Evolutionary conservation across 2,888 invertebrate genomes (phyloP), one percentile per base, ranked within the genome.

Genomic region (Apomyelois bistriatella): DNA sequence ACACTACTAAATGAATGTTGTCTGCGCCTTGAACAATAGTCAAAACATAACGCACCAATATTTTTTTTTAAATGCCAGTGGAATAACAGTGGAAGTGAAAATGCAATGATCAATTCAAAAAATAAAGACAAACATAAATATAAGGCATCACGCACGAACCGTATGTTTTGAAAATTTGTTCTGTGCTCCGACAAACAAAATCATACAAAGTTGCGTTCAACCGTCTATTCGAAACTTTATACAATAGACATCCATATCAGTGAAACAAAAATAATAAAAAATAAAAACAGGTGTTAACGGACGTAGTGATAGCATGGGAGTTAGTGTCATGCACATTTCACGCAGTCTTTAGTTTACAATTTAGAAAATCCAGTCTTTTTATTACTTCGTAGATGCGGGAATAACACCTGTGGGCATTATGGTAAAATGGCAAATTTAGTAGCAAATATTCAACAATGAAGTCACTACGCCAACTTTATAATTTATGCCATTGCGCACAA

Each of bases 261-360:
- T 69, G 74, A 74, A 74, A 76, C 68, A 74, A 74, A 71, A 68
- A 56, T 68, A 69, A 72, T 59, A 66, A 73, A 72, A 70, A 69
- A 67, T 62, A 60, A 63, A 72, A 75, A 68, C 68, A 12, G 72
- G 50, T 58, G 52, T n/a, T n/a, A n/a, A n/a, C n/a, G n/a, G n/a
- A n/a, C n/a, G 53, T 60, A 55, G 58, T 22, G 56, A n/a, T 28
- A 4, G 22, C 22, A 5, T n/a, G 42, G 28, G 22, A 7, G 6
- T 22, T 42, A 42, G 42, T 42, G 22, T 42, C 42, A 22, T 22
- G 42, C 12, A 5, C n/a, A 42, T 42, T 22, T n/a, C n/a, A n/a
- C n/a, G n/a, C n/a, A n/a, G n/a, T n/a, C n/a, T n/a, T n/a, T n/a
- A n/a, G n/a, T n/a, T n/a, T n/a, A n/a, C n/a, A n/a, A n/a, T n/a